phyloP scores from a whole-genome alignment of 92 coral and sea anemone species.

The Porites lobata region DNA sequence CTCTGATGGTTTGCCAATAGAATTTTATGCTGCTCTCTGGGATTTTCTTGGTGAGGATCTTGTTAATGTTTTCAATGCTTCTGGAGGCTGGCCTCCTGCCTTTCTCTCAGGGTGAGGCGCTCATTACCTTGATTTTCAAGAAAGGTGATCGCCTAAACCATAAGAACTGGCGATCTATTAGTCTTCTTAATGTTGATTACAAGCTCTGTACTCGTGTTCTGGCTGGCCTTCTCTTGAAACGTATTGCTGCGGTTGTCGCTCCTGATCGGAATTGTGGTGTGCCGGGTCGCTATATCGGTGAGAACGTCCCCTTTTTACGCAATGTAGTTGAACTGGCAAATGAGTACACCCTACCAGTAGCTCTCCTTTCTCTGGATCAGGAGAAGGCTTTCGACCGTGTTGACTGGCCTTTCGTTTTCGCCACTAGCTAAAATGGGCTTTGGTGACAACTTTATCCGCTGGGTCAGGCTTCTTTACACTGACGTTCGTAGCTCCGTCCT shows the following conservation, averaged over 20 bases:
- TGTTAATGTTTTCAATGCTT: slow-evolving; percentile 57
- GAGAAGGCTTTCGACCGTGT: too few relatives aligned
- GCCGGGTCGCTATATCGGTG: too few relatives aligned
- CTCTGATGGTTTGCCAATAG: too few relatives aligned
- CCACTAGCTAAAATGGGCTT: too few relatives aligned
- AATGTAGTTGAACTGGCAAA: too few relatives aligned
- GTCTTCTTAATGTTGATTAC: slow-evolving; percentile 65
- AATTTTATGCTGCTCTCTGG: slow-evolving; percentile 58
- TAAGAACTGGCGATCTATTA: slow-evolving; percentile 76
- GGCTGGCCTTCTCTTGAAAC: slow-evolving; percentile 35
- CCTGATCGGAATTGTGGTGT: slow-evolving; percentile 59
- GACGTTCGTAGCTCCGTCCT: too few relatives aligned
- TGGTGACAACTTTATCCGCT: too few relatives aligned
- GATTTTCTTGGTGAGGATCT: slow-evolving; percentile 29
- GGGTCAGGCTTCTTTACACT: too few relatives aligned
- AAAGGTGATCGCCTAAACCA: slow-evolving; percentile 48
- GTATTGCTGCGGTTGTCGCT: slow-evolving; percentile 25
- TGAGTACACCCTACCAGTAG: too few relatives aligned
- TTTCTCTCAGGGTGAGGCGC: slow-evolving; percentile 12
- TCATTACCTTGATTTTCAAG: slow-evolving; percentile 56
- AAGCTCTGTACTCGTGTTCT: slow-evolving; percentile 39
- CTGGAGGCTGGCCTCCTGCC: slow-evolving; percentile 12
- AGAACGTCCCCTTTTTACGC: too few relatives aligned
- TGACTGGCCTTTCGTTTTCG: too few relatives aligned
- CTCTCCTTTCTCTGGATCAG: too few relatives aligned